Percentiles rank a stretch among this genome's conserved stretches.
phyloP scores from a whole-genome alignment of 1,140 invertebrate genomes.

The Zaprionus ghesquierei region DNA sequence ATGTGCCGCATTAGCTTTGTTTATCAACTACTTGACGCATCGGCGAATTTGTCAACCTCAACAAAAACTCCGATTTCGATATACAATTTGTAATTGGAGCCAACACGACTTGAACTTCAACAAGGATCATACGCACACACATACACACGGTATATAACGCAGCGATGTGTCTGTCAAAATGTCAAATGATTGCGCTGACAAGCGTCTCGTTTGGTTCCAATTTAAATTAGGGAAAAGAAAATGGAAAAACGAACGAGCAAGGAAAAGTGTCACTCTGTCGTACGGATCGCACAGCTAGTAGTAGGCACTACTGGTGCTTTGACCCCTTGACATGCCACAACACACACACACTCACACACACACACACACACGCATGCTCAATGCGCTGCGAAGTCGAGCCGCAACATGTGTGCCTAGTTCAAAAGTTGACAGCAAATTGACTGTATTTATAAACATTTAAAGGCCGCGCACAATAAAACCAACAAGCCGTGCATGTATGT shows the following conservation, averaged over 20 bases:
- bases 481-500: not conserved
- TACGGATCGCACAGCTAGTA: conserved; percentile 2
- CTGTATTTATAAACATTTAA: conserved; percentile 80
- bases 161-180: conserved; percentile 65
- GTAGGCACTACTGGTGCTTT: conserved; percentile 38
- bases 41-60: not conserved
- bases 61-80: not conserved
- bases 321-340: conserved; percentile 67
- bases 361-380: not conserved
- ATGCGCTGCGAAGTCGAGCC: conserved; percentile 37
- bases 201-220: conserved; percentile 34
- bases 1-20: not conserved
- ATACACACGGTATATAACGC: not conserved
- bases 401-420: conserved; percentile 76
- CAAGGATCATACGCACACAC: conserved; percentile 33
- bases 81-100: conserved; percentile 52
- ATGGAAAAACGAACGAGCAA: not conserved
- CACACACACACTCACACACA: conserved; percentile 11
- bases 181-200: conserved; percentile 78
- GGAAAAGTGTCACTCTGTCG: conserved; percentile 57
- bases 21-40: conserved; percentile 2
- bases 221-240: conserved; percentile 12
- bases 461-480: conserved; percentile 49
- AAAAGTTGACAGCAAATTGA: conserved; percentile 80
- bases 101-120: conserved; percentile 47